These are phyloP conservation scores for Eupsilia transversa DNA, from an alignment of 2,888 invertebrate species.

Conservation along the genomic window DNA sequence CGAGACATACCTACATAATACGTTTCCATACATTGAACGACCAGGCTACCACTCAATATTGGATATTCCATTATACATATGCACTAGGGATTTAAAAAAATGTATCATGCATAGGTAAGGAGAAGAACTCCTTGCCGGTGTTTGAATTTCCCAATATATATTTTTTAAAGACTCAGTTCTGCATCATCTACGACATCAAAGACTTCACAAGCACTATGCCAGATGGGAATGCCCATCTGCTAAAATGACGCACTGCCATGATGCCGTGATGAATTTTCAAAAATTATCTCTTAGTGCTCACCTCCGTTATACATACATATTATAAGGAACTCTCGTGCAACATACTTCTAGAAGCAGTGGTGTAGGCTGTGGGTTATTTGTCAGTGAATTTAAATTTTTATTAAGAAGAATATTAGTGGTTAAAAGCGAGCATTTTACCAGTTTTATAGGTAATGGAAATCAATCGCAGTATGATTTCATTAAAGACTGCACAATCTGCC, in stretches of 20 bases:
- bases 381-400: background rate
- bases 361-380: background rate
- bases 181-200: background rate
- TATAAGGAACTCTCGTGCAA: background rate
- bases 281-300: too few relatives aligned
- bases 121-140: background rate
- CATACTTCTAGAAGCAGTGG: background rate
- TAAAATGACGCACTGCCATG: background rate
- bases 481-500: background rate
- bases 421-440: background rate
- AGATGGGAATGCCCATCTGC: background rate
- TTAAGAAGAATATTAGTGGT: background rate
- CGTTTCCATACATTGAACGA: too few relatives aligned
- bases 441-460: background rate
- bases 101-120: background rate
- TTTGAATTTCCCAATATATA: background rate
- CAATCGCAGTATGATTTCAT: background rate
- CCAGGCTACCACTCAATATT: background rate
- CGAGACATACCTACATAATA: background rate
- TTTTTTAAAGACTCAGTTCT: background rate
- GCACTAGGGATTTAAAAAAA: background rate
- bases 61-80: background rate
- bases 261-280: too few relatives aligned
- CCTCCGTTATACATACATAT: background rate
- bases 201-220: background rate